These are phyloP conservation scores for Mythimna ferrago DNA, from an alignment of 2,888 invertebrate genomes.

Conservation along the genomic window DNA sequence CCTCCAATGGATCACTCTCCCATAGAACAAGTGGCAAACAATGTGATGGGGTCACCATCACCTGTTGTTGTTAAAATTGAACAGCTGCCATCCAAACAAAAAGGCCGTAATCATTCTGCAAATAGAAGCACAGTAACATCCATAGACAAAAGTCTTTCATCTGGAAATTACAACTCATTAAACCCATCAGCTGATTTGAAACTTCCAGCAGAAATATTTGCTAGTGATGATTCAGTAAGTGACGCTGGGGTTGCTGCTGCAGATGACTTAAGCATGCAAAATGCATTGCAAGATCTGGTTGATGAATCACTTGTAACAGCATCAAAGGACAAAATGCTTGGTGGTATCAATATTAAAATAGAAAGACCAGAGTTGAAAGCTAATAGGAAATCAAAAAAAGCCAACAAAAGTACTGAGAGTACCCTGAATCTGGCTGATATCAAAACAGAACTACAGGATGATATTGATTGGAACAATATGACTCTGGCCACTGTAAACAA, in stretches of 20 bases:
- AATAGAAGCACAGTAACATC: conserved; percentile 52
- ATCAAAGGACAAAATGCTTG: conserved; percentile 84
- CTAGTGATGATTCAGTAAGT: conserved; percentile 87
- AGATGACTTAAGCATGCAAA: conserved; percentile 77
- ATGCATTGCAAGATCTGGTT: conserved; percentile 75
- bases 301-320: conserved; percentile 66
- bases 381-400: conserved; percentile 79
- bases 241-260: conserved; percentile 77
- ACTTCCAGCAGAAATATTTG: conserved; percentile 88
- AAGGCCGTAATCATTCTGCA: conserved; percentile 30
- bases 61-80: conserved; percentile 68
- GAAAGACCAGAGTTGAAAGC: conserved; percentile 75
- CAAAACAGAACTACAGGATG: conserved; percentile 88
- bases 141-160: conserved; percentile 70
- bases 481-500: conserved; percentile 85
- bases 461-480: conserved; percentile 88
- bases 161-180: conserved; percentile 78
- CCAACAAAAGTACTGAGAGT: conserved; percentile 69
- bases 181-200: conserved; percentile 85
- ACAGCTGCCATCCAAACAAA: conserved; percentile 28
- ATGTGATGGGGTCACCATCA: conserved; percentile 66
- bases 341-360: conserved; percentile 85
- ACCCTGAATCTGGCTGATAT: conserved; percentile 82
- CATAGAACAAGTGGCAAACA: conserved; percentile 69
- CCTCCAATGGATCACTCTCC: conserved; percentile 65